Percentiles rank a stretch among this genome's conserved stretches.
Conservation (phyloP, 2,797 vertebrate genomes). For the Melanotaenia pygmaea region DNA sequence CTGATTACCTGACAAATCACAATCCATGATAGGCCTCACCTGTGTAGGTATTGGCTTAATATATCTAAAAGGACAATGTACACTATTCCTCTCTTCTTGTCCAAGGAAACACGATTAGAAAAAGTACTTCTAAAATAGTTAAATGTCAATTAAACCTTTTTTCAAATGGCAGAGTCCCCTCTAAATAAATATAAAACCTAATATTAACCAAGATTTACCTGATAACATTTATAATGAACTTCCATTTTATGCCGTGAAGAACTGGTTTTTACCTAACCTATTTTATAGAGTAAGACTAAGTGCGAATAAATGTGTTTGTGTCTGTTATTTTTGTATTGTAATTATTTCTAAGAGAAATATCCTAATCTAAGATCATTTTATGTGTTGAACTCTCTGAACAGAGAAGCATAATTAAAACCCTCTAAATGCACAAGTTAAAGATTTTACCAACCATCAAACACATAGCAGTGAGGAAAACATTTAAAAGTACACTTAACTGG, state of each 20-base stretch:
- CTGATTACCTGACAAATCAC: not conserved
- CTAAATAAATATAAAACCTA: conserved; percentile 36
- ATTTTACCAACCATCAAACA: conserved; percentile 49
- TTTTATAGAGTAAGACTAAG: conserved; percentile 9
- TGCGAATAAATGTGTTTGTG: not conserved
- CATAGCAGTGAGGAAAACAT: conserved; percentile 47
- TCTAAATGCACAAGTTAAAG: conserved; percentile 44
- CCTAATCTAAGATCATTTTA: conserved; percentile 22
- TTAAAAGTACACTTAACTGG: conserved; percentile 34
- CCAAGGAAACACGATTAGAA: not conserved
- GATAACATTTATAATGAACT: not conserved
- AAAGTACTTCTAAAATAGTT: conserved; percentile 10
- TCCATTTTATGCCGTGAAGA: not conserved
- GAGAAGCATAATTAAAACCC: conserved; percentile 20
- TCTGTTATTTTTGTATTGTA: conserved; percentile 9
- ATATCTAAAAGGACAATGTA: not conserved
- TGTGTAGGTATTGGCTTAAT: not conserved
- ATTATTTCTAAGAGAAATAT: conserved; percentile 25
- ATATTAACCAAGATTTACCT: conserved; percentile 21
- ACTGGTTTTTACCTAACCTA: not conserved
- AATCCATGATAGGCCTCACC: not conserved
- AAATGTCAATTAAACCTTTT: conserved; percentile 18
- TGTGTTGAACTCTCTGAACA: conserved; percentile 39
- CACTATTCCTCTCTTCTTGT: not conserved
- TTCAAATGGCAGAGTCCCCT: not conserved